Conservation (phyloP, 64 coral and sea anemone genomes). For the Stichodactyla mertensii region DNA sequence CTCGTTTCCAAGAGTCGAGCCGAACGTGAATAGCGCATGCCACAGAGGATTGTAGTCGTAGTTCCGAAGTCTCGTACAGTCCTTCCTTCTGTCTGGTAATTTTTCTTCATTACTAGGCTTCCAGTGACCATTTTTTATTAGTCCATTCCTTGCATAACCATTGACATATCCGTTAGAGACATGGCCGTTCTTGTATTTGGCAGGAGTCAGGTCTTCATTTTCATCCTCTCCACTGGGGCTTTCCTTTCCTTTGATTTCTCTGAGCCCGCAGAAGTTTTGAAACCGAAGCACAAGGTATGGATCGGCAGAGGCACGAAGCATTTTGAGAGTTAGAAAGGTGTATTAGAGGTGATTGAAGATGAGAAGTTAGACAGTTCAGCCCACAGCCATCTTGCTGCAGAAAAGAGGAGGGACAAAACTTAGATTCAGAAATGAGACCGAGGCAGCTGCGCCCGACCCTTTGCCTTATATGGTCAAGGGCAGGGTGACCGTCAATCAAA, state of each 20-base stretch:
- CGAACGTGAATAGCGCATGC: slow-evolving; percentile 69
- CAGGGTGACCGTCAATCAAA: not conserved
- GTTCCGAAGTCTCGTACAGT: not conserved
- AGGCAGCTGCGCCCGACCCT: slow-evolving; percentile 9
- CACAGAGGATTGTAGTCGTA: slow-evolving; percentile 74
- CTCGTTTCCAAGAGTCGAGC: slow-evolving; percentile 79
- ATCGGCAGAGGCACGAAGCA: slow-evolving; percentile 84
- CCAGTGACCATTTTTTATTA: slow-evolving; percentile 50
- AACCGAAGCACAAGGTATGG: slow-evolving; percentile 77
- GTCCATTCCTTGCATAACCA: slow-evolving; percentile 33
- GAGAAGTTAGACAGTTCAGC: not conserved
- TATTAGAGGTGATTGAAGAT: not conserved
- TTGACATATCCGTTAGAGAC: slow-evolving; percentile 59
- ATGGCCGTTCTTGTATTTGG: slow-evolving; percentile 4
- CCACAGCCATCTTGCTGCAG: not conserved
- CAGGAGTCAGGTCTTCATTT: not conserved
- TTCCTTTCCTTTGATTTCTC: slow-evolving; percentile 28
- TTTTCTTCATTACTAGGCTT: slow-evolving; percentile 32
- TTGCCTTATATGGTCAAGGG: not conserved
- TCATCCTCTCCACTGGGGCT: not conserved
- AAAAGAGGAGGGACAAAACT: not conserved
- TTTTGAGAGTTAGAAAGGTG: not conserved
- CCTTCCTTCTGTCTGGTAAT: slow-evolving; percentile 9
- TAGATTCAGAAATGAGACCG: not conserved
- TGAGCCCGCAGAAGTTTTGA: slow-evolving; percentile 63